Evolutionary conservation across 2,797 vertebrate species (phyloP), one percentile per base, ranked within the genome.

Genomic region (Sebastes flavidus): DNA sequence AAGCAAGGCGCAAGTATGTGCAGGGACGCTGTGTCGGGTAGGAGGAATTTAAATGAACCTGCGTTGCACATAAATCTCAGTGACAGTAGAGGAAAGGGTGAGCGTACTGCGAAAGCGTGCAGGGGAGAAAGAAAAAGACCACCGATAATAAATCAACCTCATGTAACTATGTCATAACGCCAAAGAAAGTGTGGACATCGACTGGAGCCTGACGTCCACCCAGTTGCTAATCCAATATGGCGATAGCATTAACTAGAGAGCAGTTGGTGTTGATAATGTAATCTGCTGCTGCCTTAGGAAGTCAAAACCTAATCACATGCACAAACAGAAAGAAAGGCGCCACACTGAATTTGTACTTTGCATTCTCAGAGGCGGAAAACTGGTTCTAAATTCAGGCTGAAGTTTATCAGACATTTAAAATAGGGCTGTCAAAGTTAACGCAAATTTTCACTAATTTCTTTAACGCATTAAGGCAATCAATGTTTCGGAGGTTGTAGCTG

Each of bases 21-120:
- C 46, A 36, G 67, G 18, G 4, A 58, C 1, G 25, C 16, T 27
- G 46, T 2, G 8, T 25, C 1, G 4, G n/a, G 13, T 38, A 1
- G 52, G 8, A 69, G 38, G 63, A 65, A 85, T 81, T 80, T 63
- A 77, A 83, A 91, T 80, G 1, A 82, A 82, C 49, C 69, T 29
- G 73, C 12, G n/a, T 72, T 34, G 63, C 61, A 75, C 81, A 90
- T 88, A 83, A 83, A 88, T 91, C 83, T 89, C 61, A n/a, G 25
- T 46, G 68, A 82, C 73, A 76, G 49, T 24, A 49, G n/a, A 42
- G 61, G 58, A 71, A 81, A 77, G 59, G 52, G 24, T 46, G 34
- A 74, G 38, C 16, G 55, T 18, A n/a, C 59, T 18, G 12, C 25
- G 61, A 56, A 72, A n/a, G 36, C 22, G n/a, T 25, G 25, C 36